phyloP scores from a whole-genome alignment of 2,888 invertebrate genomes.

The Ochlodes sylvanus region DNA sequence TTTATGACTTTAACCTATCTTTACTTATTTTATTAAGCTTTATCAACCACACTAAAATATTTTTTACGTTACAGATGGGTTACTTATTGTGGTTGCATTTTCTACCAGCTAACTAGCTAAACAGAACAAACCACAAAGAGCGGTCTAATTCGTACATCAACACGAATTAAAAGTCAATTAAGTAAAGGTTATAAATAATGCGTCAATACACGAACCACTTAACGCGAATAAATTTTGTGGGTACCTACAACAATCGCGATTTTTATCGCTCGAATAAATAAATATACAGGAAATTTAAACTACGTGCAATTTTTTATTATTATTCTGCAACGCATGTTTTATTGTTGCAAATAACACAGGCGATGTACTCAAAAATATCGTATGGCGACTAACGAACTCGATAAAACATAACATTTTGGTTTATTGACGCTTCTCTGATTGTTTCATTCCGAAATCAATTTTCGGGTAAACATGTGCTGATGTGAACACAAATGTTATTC shows the following conservation, averaged over 20 bases:
- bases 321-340: constrained; percentile 28
- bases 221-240: constrained; percentile 17
- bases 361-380: constrained; percentile 33
- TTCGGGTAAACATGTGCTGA: constrained; percentile 32
- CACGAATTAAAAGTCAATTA: no score
- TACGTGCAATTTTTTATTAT: constrained; percentile 31
- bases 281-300: constrained; percentile 16
- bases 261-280: constrained; percentile 17
- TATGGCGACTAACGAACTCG: constrained; percentile 34
- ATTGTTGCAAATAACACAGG: constrained; percentile 34
- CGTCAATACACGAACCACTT: constrained; percentile 8
- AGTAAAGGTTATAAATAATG: background rate
- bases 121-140: no score
- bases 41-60: no score
- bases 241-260: constrained; percentile 10
- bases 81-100: no score
- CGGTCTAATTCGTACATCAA: no score
- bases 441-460: constrained; percentile 37
- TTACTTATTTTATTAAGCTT: no score
- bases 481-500: constrained; percentile 35
- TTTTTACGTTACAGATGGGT: no score
- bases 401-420: constrained; percentile 34
- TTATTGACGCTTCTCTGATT: constrained; percentile 36
- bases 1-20: no score
- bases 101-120: no score